Evolutionary conservation across 2,113 vertebrate genomes (phyloP).

Genomic region (Calyptommatus sinebrachiatus): DNA sequence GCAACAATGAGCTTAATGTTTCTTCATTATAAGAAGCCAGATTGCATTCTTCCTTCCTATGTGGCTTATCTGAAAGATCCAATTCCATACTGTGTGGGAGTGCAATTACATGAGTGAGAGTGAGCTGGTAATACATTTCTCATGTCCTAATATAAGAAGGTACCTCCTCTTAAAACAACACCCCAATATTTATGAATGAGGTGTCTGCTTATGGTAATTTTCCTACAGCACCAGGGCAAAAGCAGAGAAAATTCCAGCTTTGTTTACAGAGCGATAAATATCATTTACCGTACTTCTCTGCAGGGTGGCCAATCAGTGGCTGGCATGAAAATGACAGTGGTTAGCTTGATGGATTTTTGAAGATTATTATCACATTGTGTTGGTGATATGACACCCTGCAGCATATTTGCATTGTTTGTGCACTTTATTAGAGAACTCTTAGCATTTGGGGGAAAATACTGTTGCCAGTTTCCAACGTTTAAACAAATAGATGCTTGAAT

Average conservation of each 20-base stretch:
- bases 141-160: conserved; percentile 23
- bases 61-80: conserved; percentile 26
- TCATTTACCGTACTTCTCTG: neutral
- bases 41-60: conserved; percentile 51
- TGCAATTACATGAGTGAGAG: conserved; percentile 52
- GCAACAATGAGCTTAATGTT: neutral
- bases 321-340: neutral
- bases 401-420: neutral
- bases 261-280: neutral
- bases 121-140: neutral
- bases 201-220: conserved; percentile 48
- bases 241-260: neutral
- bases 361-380: neutral
- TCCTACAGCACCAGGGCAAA: neutral
- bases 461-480: neutral
- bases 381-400: neutral
- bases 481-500: neutral
- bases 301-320: neutral
- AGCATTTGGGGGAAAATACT: conserved; percentile 13
- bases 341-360: neutral
- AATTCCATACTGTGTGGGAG: conserved; percentile 50
- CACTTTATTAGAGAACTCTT: neutral
- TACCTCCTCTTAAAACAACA: conserved; percentile 39
- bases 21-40: conserved; percentile 29
- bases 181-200: conserved; percentile 34